Evolutionary conservation across 2,797 vertebrate species (phyloP).

Genomic region (Micrastur ruficollis): DNA sequence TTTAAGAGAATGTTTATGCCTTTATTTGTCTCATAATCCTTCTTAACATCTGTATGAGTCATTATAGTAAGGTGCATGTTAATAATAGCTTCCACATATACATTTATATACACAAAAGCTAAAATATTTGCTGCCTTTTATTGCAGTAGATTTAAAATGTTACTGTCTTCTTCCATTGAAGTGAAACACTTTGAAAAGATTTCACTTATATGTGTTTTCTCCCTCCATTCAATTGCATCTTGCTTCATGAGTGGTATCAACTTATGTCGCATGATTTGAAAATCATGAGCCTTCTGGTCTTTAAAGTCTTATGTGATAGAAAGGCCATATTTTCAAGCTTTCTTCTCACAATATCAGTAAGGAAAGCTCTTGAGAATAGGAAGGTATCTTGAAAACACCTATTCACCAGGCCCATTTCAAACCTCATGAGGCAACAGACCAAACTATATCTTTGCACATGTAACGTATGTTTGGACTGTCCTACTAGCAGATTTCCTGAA

Average conservation of each 20-base stretch:
- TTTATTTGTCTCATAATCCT: constrained; percentile 62
- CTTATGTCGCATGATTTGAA: not conserved
- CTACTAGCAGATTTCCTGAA: not conserved
- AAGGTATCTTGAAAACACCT: not conserved
- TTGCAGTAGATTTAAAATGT: constrained; percentile 16
- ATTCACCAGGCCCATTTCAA: not conserved
- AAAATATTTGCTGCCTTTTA: constrained; percentile 13
- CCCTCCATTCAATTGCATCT: not conserved
- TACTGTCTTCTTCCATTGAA: constrained; percentile 24
- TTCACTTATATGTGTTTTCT: not conserved
- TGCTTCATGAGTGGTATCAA: not conserved
- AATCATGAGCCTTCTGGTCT: not conserved
- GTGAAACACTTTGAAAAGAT: not conserved
- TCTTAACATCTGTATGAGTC: constrained; percentile 61
- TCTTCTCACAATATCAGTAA: not conserved
- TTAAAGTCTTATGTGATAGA: not conserved
- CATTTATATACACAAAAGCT: not conserved
- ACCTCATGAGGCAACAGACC: not conserved
- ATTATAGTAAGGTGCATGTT: constrained; percentile 31
- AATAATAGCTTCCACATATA: constrained; percentile 29
- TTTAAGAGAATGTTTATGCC: constrained; percentile 43
- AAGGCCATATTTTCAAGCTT: not conserved
- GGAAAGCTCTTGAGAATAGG: not conserved
- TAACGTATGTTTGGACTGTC: not conserved
- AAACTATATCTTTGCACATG: not conserved